Evolutionary conservation across 2,888 invertebrate genomes (phyloP), one percentile per base, ranked within the genome.

Genomic region (Xanthia icteritia): DNA sequence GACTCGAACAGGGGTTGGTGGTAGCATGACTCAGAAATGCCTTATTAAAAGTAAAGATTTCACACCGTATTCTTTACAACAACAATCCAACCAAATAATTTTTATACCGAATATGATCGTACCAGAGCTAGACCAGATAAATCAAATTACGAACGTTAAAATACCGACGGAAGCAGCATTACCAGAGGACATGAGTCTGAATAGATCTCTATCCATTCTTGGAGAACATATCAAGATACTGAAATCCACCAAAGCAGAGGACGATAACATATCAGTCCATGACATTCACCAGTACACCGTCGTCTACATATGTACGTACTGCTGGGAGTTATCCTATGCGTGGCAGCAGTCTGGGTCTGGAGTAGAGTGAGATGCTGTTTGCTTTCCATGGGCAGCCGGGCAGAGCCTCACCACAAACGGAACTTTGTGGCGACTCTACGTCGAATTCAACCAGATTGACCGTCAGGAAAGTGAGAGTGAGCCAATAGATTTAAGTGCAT

Each of bases 241-340:
- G 15, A 73, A 73, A 73, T 3, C 73, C 27, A 65, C 42, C 65
- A 65, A 73, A 58, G 65, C 45, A 58, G 39, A 64, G 20, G 54
- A 56, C 11, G 54, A 64, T 64, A 42, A 64, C 13, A 42, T 64
- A 27, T 72, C 63, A 39, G 17, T 27, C 15, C 42, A 72, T 39
- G 72, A 71, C n/a, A 71, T 63, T 23, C 31, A 51, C 9, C 11
- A 42, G 6, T 42, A 42, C 39, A 58, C 20, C 20, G 0, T 45
- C 11, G 15, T 39, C 39, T 69, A 20, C 20, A 56, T n/a, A n/a
- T n/a, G n/a, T n/a, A n/a, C n/a, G n/a, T 56, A 69, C 56, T 69
- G 39, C n/a, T 56, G 2, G 20, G 27, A 56, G 13, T 69, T 13
- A 11, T 42, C 3, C 13, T 56, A 27, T 51, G 51, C 20, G 51